Conservation (phyloP, 2,113 vertebrate genomes). For the Perca schrenkii region DNA sequence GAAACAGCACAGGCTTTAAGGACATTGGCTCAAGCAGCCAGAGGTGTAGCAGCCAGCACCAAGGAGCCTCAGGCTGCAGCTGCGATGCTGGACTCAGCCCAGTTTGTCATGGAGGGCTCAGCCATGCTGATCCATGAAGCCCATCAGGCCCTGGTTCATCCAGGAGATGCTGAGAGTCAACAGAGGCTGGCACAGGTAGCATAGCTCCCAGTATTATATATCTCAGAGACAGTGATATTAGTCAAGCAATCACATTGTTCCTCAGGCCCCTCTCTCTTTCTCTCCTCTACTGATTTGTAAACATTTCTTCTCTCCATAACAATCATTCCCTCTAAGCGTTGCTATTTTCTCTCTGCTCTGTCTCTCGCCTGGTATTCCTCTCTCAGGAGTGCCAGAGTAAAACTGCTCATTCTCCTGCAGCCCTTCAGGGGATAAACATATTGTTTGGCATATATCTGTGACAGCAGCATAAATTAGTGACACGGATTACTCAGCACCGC, state of each 20-base stretch:
- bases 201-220: background rate
- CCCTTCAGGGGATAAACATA: slow-evolving; percentile 77
- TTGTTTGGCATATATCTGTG: slow-evolving; percentile 78
- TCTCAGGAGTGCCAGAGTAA: slow-evolving; percentile 64
- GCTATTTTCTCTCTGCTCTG: slow-evolving; percentile 67
- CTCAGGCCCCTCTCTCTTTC: slow-evolving; percentile 2
- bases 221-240: slow-evolving; percentile 7
- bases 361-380: slow-evolving; percentile 49
- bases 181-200: slow-evolving; percentile 96
- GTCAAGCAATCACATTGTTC: slow-evolving; percentile 30
- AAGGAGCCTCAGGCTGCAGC: slow-evolving; percentile 89
- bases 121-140: slow-evolving; percentile 97
- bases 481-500: slow-evolving; percentile 66
- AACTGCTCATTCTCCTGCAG: slow-evolving; percentile 67
- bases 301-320: slow-evolving; percentile 55
- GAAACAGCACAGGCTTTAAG: slow-evolving; percentile 97
- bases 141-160: slow-evolving; percentile 94
- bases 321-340: slow-evolving; percentile 66
- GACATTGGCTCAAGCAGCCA: slow-evolving; percentile 94
- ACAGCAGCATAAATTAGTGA: slow-evolving; percentile 79
- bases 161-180: slow-evolving; percentile 96
- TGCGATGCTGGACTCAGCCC: slow-evolving; percentile 95
- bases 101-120: slow-evolving; percentile 98
- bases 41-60: slow-evolving; percentile 95
- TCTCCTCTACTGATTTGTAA: slow-evolving; percentile 49